Evolutionary conservation across 2,888 invertebrate genomes (phyloP).

Genomic region (Drosophila austrosaltans): DNA sequence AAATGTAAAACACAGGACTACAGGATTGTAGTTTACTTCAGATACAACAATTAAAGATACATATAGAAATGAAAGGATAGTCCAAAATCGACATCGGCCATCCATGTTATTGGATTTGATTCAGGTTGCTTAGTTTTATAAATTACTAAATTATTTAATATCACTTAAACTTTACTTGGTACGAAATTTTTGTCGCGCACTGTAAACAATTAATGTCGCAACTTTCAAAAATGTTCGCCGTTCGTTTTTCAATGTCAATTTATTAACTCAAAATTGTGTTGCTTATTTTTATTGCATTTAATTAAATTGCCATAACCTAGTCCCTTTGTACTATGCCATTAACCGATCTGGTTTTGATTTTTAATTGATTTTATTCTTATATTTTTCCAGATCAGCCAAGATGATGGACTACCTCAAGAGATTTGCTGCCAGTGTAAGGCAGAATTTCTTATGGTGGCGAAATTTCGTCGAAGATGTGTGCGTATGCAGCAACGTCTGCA

Average conservation of each 20-base stretch:
- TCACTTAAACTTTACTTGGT: neutral
- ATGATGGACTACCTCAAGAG: constrained; percentile 80
- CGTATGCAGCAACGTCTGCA: constrained; percentile 76
- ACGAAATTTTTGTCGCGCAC: neutral
- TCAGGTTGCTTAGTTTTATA: no score
- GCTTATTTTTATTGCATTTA: constrained; percentile 6
- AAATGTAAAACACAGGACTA: no score
- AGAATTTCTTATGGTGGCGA: constrained; percentile 79
- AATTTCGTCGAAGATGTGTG: constrained; percentile 79
- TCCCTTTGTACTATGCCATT: no score
- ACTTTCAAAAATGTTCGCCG: constrained; percentile 3
- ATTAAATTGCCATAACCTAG: neutral
- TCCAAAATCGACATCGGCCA: no score
- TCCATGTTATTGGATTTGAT: no score
- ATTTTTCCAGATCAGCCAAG: constrained; percentile 67
- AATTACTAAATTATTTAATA: neutral
- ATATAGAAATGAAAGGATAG: no score
- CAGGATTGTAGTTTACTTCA: no score
- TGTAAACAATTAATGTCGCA: constrained; percentile 3
- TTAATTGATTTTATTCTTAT: neutral
- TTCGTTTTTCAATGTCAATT: constrained; percentile 58
- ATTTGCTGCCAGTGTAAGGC: constrained; percentile 80
- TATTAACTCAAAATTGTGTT: constrained; percentile 39
- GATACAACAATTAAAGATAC: no score
- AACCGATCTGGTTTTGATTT: constrained; percentile 5